Percentiles rank a stretch among this genome's conserved stretches.
Conservation (phyloP, 2,888 invertebrate genomes). For the Azorinus chamasolen region DNA sequence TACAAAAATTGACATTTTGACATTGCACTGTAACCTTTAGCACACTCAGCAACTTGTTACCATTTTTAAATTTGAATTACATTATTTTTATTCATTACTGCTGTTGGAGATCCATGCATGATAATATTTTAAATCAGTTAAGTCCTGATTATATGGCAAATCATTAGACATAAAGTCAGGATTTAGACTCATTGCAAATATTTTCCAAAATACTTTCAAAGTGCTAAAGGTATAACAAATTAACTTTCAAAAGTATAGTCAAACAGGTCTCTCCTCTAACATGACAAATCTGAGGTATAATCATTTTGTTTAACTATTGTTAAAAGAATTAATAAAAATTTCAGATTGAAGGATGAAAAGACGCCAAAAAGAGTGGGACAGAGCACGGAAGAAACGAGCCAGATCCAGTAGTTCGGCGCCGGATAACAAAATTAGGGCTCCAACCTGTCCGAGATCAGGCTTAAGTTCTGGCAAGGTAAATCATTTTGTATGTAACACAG, state of each 20-base stretch:
- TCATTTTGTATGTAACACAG: slow-evolving; percentile 6
- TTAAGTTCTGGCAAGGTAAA: slow-evolving; percentile 4
- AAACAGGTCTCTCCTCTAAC: slow-evolving; percentile 7
- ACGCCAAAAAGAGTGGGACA: slow-evolving; percentile 3
- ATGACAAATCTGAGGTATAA: slow-evolving; percentile 1
- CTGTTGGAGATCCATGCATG: too few relatives aligned
- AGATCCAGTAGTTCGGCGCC: slow-evolving; percentile 6
- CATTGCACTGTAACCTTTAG: too few relatives aligned
- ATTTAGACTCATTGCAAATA: too few relatives aligned
- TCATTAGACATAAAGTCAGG: too few relatives aligned
- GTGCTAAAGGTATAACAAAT: too few relatives aligned
- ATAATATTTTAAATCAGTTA: too few relatives aligned
- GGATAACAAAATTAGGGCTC: background rate
- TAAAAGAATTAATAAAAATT: slow-evolving; percentile 3
- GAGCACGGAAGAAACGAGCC: slow-evolving; percentile 5
- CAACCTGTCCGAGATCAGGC: background rate
- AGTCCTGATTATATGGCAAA: too few relatives aligned
- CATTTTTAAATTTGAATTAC: too few relatives aligned
- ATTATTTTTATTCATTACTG: too few relatives aligned
- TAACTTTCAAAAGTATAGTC: background rate
- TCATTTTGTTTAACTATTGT: background rate
- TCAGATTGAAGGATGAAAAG: slow-evolving; percentile 11
- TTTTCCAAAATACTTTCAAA: too few relatives aligned
- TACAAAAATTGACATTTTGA: too few relatives aligned
- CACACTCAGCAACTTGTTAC: too few relatives aligned